Conservation (phyloP, 2,888 invertebrate genomes). For the Electrophaes corylata region DNA sequence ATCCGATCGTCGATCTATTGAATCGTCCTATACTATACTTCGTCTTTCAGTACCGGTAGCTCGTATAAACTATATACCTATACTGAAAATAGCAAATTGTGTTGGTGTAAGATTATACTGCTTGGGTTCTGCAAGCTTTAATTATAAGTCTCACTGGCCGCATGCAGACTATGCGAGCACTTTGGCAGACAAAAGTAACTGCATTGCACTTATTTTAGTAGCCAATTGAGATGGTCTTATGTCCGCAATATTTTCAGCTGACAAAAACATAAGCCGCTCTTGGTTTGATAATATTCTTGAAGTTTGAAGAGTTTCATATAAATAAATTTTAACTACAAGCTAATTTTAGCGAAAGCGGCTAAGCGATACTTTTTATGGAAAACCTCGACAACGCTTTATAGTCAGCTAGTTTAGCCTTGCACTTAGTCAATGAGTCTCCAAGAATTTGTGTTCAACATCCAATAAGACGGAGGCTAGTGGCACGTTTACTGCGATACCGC, state of each 20-base stretch:
- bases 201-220: background rate
- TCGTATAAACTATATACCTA: no score
- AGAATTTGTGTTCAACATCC: slow-evolving; percentile 33
- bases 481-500: slow-evolving; percentile 30
- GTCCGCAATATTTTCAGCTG: background rate
- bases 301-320: background rate
- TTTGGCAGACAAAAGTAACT: background rate
- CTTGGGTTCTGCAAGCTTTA: background rate
- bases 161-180: background rate
- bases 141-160: background rate
- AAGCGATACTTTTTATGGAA: background rate
- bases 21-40: no score
- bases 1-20: no score
- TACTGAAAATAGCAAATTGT: no score
- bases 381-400: background rate
- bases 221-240: background rate
- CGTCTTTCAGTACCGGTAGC: no score
- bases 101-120: background rate
- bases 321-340: no score
- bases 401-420: slow-evolving; percentile 14
- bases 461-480: slow-evolving; percentile 28
- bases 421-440: slow-evolving; percentile 27
- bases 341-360: no score
- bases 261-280: background rate
- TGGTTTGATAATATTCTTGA: background rate